Evolutionary conservation across 2,888 invertebrate species (phyloP).

Genomic region (Hetaerina titia): DNA sequence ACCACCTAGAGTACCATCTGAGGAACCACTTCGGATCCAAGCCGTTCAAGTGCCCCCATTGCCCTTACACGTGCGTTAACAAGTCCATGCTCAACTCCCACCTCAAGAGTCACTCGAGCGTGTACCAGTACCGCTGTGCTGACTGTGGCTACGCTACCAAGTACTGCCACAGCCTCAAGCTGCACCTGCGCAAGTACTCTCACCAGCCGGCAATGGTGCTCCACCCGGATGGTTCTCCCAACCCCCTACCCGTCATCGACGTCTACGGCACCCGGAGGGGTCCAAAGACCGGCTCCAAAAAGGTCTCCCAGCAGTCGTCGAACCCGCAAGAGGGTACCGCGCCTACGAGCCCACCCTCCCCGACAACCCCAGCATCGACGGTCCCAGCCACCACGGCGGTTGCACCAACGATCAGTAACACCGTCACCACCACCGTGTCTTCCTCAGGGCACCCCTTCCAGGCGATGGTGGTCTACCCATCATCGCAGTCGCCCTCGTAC

Average conservation of each 20-base stretch:
- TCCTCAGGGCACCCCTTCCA: constrained; percentile 67
- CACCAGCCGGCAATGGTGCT: constrained; percentile 94
- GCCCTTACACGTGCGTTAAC: constrained; percentile 95
- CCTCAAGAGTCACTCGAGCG: constrained; percentile 94
- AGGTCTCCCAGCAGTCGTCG: constrained; percentile 53
- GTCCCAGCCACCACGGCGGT: constrained; percentile 71
- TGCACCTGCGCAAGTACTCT: constrained; percentile 94
- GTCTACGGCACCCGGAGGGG: constrained; percentile 94
- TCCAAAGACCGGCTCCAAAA: constrained; percentile 80
- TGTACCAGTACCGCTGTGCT: constrained; percentile 95
- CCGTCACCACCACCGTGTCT: constrained; percentile 67
- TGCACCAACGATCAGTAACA: constrained; percentile 48
- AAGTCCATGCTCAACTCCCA: constrained; percentile 99
- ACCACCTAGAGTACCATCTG: constrained; percentile 98
- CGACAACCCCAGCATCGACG: constrained; percentile 69
- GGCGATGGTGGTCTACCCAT: constrained; percentile 46
- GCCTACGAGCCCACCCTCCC: constrained; percentile 69
- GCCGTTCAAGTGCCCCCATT: constrained; percentile 95
- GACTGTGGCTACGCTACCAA: constrained; percentile 98
- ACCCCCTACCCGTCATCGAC: constrained; percentile 92
- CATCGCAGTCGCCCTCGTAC: constrained; percentile 29
- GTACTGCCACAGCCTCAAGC: constrained; percentile 97
- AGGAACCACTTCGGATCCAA: constrained; percentile 97
- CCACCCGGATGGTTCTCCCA: constrained; percentile 92
- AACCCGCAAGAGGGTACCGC: constrained; percentile 69